Evolutionary conservation across 2,888 invertebrate species (phyloP).

Genomic region (Amiota minor): DNA sequence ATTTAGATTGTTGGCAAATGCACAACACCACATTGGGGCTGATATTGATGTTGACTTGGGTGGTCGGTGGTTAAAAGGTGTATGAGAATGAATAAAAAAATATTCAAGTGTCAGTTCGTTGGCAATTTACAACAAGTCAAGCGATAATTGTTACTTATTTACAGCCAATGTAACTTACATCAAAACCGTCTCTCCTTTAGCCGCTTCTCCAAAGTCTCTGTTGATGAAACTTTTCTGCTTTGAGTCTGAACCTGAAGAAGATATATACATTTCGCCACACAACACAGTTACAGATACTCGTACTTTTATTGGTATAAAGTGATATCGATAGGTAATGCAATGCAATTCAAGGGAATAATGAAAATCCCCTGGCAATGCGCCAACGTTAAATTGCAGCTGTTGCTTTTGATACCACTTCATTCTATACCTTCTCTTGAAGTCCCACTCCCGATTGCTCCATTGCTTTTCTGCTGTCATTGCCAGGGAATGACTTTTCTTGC

Average conservation of each 20-base stretch:
- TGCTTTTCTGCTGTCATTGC: neutral
- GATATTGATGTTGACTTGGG: too few species aligned
- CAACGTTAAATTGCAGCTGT: slow-evolving; percentile 14
- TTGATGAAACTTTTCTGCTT: neutral
- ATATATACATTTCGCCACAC: neutral
- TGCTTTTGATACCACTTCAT: neutral
- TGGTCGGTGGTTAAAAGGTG: too few species aligned
- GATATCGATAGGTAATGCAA: too few species aligned
- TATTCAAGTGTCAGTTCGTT: neutral
- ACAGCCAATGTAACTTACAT: neutral
- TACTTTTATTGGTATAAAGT: too few species aligned
- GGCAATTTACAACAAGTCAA: slow-evolving; percentile 17
- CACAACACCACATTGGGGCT: too few species aligned
- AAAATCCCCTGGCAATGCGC: neutral
- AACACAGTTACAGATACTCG: neutral
- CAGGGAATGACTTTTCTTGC: slow-evolving; percentile 22
- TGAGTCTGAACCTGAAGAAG: neutral
- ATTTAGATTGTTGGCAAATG: too few species aligned
- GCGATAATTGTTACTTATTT: slow-evolving; percentile 18
- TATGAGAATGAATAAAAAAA: too few species aligned
- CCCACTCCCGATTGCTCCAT: neutral
- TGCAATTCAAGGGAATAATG: too few species aligned
- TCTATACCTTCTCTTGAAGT: neutral
- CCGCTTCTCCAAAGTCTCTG: neutral
- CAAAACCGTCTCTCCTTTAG: too few species aligned